A percentile compares a stretch with the other conserved stretches of the same genome.
phyloP scores from a whole-genome alignment of 2,797 vertebrate species.

The Xenops minutus region DNA sequence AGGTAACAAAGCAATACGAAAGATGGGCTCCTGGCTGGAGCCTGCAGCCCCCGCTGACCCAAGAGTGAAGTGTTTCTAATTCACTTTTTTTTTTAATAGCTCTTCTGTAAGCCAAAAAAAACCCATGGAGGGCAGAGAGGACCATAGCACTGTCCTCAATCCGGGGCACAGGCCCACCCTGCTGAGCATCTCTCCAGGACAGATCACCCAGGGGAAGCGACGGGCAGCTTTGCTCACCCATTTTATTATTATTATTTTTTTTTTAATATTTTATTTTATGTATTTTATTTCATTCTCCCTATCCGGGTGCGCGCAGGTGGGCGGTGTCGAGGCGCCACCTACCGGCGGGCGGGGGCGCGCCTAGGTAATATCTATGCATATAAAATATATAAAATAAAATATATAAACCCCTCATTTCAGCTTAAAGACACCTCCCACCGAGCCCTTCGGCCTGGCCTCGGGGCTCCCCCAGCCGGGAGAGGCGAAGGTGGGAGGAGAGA shows the following conservation, averaged over 20 bases:
- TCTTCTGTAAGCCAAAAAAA: background rate
- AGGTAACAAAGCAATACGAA: too few species aligned
- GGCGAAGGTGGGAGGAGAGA: background rate
- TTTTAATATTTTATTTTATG: background rate
- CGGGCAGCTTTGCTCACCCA: background rate
- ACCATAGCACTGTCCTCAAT: rapidly evolving
- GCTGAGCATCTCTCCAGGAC: background rate
- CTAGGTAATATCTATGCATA: too few species aligned
- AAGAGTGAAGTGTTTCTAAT: background rate
- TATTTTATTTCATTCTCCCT: background rate
- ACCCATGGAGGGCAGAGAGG: rapidly evolving
- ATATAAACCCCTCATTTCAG: background rate
- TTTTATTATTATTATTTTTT: background rate
- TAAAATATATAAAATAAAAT: background rate
- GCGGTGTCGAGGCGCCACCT: conserved; percentile 96
- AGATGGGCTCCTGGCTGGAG: too few species aligned
- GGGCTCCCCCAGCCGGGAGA: background rate
- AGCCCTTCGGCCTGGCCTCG: background rate
- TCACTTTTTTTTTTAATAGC: rapidly evolving
- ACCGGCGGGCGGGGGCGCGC: conserved; percentile 64
- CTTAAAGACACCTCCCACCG: background rate
- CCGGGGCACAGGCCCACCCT: background rate
- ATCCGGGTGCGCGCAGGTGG: conserved; percentile 29
- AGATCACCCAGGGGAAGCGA: background rate
- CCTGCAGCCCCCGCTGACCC: background rate